Percentiles rank a stretch among this genome's conserved stretches.
phyloP scores from a whole-genome alignment of 2,113 vertebrate species.

The Spermophilus dauricus region DNA sequence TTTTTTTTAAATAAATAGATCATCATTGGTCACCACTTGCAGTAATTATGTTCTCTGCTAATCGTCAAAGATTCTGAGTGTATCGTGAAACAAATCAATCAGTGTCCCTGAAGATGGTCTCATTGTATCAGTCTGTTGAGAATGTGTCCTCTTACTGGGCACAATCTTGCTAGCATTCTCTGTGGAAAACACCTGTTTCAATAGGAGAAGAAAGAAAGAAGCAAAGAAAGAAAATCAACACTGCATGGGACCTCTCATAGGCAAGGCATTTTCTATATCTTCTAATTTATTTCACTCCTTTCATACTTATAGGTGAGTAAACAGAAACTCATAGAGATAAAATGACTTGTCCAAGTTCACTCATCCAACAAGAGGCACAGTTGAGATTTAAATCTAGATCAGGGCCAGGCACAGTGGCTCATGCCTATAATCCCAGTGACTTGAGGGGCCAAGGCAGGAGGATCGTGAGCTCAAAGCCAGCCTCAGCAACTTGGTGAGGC shows the following conservation, averaged over 20 bases:
- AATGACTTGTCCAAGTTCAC: background rate
- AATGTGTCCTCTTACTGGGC: background rate
- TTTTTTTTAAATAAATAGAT: background rate
- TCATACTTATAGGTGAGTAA: background rate
- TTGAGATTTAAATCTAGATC: background rate
- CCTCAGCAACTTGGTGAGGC: too few species aligned
- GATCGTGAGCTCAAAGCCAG: too few species aligned
- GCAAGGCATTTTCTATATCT: background rate
- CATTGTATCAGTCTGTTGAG: background rate
- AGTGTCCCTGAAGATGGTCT: background rate
- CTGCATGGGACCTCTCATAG: background rate
- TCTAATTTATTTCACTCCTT: background rate
- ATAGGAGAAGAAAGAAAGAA: background rate
- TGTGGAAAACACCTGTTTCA: background rate
- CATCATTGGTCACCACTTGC: background rate
- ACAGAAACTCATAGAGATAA: background rate
- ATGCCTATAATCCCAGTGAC: too few species aligned
- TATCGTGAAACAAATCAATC: conserved; percentile 12
- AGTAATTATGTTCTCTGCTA: conserved; percentile 13
- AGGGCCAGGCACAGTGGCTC: too few species aligned
- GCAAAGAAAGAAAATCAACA: background rate
- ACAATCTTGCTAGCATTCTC: background rate
- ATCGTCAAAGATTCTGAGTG: background rate
- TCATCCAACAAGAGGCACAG: too few species aligned
- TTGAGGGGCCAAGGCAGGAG: too few species aligned